Evolutionary conservation across 2,888 invertebrate genomes (phyloP).

Genomic region (Melangyna quadrimaculata): DNA sequence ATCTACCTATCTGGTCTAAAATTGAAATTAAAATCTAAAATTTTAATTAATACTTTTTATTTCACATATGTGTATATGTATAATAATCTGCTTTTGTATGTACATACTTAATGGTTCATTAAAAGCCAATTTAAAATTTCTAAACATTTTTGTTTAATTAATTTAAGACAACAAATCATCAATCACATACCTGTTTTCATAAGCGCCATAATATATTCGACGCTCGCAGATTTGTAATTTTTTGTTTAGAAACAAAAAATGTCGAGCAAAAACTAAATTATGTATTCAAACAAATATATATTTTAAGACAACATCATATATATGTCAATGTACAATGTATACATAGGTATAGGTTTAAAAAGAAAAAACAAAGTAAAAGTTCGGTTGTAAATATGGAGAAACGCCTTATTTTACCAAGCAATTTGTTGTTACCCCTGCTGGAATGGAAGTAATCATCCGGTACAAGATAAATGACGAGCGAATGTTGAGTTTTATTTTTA

Average conservation of each 20-base stretch:
- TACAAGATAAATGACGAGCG: conserved; percentile 7
- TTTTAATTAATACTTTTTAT: background rate
- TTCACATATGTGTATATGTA: no score
- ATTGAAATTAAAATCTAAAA: background rate
- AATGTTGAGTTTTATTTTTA: conserved; percentile 4
- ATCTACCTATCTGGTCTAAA: no score
- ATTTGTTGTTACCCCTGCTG: conserved; percentile 14
- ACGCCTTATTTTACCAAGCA: conserved; percentile 5
- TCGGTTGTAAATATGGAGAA: background rate
- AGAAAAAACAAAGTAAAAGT: no score
- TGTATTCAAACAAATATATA: background rate
- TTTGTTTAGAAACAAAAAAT: background rate
- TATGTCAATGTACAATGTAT: no score
- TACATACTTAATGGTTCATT: background rate
- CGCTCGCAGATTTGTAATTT: background rate
- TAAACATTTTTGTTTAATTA: background rate
- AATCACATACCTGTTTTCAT: background rate
- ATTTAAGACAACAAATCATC: background rate
- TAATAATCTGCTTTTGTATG: background rate
- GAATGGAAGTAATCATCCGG: conserved; percentile 22
- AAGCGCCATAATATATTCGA: background rate
- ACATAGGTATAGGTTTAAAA: no score
- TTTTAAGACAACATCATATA: no score
- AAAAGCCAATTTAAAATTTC: background rate
- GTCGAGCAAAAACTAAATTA: background rate